Evolutionary conservation across 2,113 vertebrate genomes (phyloP).

Genomic region (Cynopterus brachyotis): DNA sequence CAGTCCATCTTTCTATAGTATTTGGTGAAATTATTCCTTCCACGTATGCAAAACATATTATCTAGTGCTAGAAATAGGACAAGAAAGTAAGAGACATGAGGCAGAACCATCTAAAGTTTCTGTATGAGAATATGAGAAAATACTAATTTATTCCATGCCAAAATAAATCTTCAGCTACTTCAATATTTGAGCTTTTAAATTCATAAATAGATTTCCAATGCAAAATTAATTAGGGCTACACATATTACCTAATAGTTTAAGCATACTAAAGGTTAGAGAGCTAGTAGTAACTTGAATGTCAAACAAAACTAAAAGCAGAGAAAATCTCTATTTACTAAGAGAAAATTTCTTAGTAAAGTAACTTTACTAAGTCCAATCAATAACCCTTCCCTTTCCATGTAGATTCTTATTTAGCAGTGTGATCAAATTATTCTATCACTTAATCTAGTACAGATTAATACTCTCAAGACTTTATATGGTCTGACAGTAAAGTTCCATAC

Average conservation of each 20-base stretch:
- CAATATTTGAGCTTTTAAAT: slow-evolving; percentile 15
- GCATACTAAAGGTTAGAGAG: background rate
- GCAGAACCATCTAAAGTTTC: background rate
- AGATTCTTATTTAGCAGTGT: background rate
- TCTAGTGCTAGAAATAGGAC: background rate
- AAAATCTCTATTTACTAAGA: background rate
- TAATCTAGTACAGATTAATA: background rate
- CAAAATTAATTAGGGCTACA: background rate
- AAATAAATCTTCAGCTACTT: background rate
- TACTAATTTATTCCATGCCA: background rate
- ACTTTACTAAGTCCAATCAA: background rate
- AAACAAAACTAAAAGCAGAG: background rate
- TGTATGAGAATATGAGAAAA: background rate
- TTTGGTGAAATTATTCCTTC: background rate
- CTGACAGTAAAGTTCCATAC: background rate
- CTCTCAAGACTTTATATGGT: background rate
- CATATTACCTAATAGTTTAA: background rate
- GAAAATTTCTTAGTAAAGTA: background rate
- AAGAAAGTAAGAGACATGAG: background rate
- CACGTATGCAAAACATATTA: background rate
- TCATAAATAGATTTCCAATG: background rate
- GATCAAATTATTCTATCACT: background rate
- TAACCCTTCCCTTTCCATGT: background rate
- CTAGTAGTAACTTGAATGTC: background rate
- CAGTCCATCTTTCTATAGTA: background rate